Base-by-base conservation (phyloP, 2,888 invertebrate genomes). In the Drosophila crucigera region DNA sequence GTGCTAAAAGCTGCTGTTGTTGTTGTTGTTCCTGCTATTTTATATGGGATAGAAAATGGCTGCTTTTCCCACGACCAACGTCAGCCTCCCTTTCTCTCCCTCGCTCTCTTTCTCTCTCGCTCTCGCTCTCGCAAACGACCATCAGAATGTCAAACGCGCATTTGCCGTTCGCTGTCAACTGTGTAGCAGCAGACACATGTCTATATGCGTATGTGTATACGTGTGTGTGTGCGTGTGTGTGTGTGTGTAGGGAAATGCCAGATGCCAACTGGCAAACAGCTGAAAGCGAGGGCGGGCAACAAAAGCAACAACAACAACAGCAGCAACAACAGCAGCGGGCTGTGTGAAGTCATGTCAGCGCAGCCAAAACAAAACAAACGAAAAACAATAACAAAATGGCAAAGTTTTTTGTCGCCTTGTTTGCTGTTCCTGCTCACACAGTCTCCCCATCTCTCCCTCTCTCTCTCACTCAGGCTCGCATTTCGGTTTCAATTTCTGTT, bases 141-240 rank as follows among this genome's bases (percentile, higher is more conserved):
- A 76, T 76, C 78, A 83, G 66, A 76, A 80, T 85, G 85, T 84
- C 84, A 82, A 78, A 67, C 73, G 75, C 73, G 75, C 69, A 78
- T 78, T 78, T 78, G 70, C 76, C 82, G 73, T 49, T 73, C 53
- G 58, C 73, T 71, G 76, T 69, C 79, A 68, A 52, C 68, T 55
- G 50, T 28, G 22, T 33, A 50, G 56, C 47, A 47, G 47, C 47
- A 47, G 47, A 47, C 47, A 47, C 47, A 47, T 47, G 47, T 47
- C 47, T 16, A 25, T 47, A 47, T 58, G 49, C 49, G n/a, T 61
- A 33, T 39, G 31, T 33, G 30, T 69, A 30, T 56, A 4, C 28
- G 11, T 22, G 30, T 49, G 28, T 56, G 31, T 50, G n/a, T 58
- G 50, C 39, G 49, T 58, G 33, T 30, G 47, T 25, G 30, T 49